Percentiles rank a stretch among this genome's conserved stretches.
Evolutionary conservation across 2,113 vertebrate species (phyloP).

Genomic region (Baryphthengus martii): DNA sequence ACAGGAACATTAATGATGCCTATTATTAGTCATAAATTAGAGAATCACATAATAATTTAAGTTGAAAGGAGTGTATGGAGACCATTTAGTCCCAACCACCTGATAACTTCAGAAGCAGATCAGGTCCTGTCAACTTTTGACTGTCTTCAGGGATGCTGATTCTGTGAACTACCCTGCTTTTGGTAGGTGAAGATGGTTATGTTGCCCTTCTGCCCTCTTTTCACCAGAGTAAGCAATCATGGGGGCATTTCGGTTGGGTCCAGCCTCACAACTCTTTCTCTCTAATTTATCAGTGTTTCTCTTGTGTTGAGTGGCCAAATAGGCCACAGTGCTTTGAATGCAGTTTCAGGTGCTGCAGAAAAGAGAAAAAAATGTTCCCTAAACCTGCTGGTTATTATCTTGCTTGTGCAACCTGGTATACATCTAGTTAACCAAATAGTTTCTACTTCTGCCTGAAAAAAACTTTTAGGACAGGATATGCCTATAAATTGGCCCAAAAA

Average conservation of each 20-base stretch:
- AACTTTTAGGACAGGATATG: not conserved
- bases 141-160: not conserved
- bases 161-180: not conserved
- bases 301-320: not conserved
- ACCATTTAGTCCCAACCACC: not conserved
- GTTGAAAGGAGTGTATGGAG: not conserved
- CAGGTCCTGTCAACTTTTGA: not conserved
- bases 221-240: not conserved
- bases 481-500: not conserved
- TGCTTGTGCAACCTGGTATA: not conserved
- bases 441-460: not conserved
- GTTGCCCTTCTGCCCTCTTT: not conserved
- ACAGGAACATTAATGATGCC: not conserved
- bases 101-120: not conserved
- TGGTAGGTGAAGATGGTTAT: not conserved
- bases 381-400: not conserved
- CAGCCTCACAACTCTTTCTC: not conserved
- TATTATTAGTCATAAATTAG: constrained; percentile 47
- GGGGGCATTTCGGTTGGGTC: not conserved
- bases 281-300: not conserved
- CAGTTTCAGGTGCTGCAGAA: not conserved
- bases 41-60: constrained; percentile 34
- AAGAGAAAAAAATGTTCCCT: not conserved
- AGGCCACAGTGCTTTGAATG: not conserved
- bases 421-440: not conserved